Evolutionary conservation across 2,113 vertebrate species (phyloP), one percentile per base, ranked within the genome.

Genomic region (Bujurquina vittata): DNA sequence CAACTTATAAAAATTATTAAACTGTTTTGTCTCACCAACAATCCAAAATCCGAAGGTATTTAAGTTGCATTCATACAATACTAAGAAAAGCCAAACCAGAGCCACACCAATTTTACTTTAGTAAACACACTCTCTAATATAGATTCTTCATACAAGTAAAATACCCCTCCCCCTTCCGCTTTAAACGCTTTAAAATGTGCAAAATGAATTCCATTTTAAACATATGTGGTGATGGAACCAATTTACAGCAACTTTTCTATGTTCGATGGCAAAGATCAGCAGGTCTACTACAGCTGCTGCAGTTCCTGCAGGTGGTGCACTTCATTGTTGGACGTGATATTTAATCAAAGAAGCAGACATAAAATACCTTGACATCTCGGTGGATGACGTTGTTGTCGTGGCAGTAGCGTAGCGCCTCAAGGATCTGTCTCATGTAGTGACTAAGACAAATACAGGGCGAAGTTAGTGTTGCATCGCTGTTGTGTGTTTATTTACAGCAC

Each of bases 301-400:
- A 49, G 4, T 49, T 49, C 46, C 46, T 49, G 46, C 10, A 46
- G 43, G 43, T 17, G 37, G 37, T 11, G 22, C 63, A 67, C 40
- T 46, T 26, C 4, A 3, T 18, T 26, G 63, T 67, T 49, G 40
- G 15, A 17, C 17, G 7, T 52, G 43, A 46, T 15, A 46, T 46
- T 14, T 18, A 17, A 1, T 29, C 40, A 61, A 14, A 15, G 26
- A 22, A 75, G 73, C 5, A 17, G 26, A 62, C 22, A 14, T 60
- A 49, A 37, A 15, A 78, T 97, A 99, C 98, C 97, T 99, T 99
- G 89, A 99, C 98, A 89, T 99, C 98, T 86, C 98, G 95, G 94
- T 99, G 98, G 95, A 99, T 99, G 94, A 99, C 96, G 90, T 99
- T 99, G 95, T 99, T 99, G 95, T 99, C 98, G 88, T 99, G 98